Evolutionary conservation across 2,113 vertebrate genomes (phyloP), one percentile per base, ranked within the genome.

Genomic region (Neoarius graeffei): DNA sequence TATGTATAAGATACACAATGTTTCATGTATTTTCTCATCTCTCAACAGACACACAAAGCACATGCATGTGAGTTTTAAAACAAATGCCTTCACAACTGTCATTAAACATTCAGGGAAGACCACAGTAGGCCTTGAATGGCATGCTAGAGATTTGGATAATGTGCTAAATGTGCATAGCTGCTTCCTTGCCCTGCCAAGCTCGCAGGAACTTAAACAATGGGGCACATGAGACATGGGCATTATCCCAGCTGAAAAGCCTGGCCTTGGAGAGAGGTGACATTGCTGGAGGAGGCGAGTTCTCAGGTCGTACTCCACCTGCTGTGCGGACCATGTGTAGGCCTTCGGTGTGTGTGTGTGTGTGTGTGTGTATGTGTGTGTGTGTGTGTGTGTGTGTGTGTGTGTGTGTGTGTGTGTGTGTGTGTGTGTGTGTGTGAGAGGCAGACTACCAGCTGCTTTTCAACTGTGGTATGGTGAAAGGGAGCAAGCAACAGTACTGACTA

Each of bases 361-460:
- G 83, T 77, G 74, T 42, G 66, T 76, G 59, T 76, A 27, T 67
- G 66, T 27, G 64, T 77, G 73, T 71, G 60, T 54, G 76, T 74
- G 83, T 27, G 59, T 67, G 52, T 52, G 64, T 42, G 66, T 76
- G 35, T 80, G 27, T 30, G 57, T 83, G 84, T 80, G 83, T 71
- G 62, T 81, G 82, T 73, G 79, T 56, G 83, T 77, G 74, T 42
- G 66, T 76, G 59, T 76, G 42, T 67, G 66, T 27, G 64, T 77
- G 73, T 71, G 60, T 54, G 76, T 74, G 83, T 27, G 59, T 67
- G 52, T 52, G 64, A 4, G 54, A 83, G 80, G 30, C 80, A 73
- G 71, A 83, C 91, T 92, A 91, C 90, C 91, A 91, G 92, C 93
- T 92, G 89, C 79, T 69, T 88, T 89, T 87, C 67, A 20, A 60